Evolutionary conservation across 1,140 invertebrate species (phyloP), one percentile per base, ranked within the genome.

Genomic region (Steinernema feltiae): DNA sequence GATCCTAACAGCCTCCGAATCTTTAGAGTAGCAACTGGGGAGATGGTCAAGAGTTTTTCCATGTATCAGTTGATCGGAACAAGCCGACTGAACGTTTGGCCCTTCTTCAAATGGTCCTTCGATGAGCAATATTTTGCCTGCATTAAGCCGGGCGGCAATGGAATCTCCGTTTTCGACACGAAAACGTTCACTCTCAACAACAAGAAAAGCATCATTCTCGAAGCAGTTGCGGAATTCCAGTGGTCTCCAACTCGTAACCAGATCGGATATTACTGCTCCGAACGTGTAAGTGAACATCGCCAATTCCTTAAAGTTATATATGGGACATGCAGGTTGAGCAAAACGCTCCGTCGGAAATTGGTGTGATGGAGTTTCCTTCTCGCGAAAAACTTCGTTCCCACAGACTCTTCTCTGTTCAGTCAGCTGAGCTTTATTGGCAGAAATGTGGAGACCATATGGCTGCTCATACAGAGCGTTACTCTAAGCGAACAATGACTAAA

Each of bases 401-500:
- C 84, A 98, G 98, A 87, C 89, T 99, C 31, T 99, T 99, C 89
- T 97, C 94, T 82, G 97, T 99, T 0, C 93, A 95, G 12, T 95
- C 98, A 82, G 98, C 95, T 88, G 96, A 96, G 84, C 94, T 99
- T 85, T 94, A 95, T 87, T 99, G 97, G 97, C 97, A 99, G 88
- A 98, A 97, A 87, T 93, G 91, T 74, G 97, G 97, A 3, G 94
- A 98, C 85, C 97, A 95, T 87, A 89, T 98, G 18, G 98, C 96
- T 86, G 95, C 98, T 0, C 98, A 98, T 89, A 96, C 98, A 0
- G 95, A 98, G 87, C 91, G 97, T 18, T 99, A 97, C 87, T 98
- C 98, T 89, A 90, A 92, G n/a, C 88, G 95, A 92, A 89, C 96
- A 92, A 87, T 95, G 91, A 89, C 93, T 88, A 76, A 41, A 32